Conservation (phyloP, 2,113 vertebrate genomes). For the Poeciliopsis retropinna region DNA sequence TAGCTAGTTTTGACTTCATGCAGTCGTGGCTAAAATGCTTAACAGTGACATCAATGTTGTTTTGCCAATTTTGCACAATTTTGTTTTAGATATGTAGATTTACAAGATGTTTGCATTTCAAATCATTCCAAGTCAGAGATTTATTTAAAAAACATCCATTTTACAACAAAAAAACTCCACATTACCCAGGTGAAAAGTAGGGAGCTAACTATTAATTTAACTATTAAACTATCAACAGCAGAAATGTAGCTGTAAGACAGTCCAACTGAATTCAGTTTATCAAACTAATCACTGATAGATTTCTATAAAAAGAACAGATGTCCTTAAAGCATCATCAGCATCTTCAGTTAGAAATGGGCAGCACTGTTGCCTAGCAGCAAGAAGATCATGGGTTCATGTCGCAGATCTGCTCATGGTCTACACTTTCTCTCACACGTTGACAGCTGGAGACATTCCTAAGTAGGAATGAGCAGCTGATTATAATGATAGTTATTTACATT, state of each 20-base stretch:
- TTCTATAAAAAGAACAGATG: neutral
- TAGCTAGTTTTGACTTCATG: neutral
- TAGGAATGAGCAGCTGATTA: neutral
- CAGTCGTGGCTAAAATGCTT: neutral
- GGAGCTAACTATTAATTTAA: too few species aligned
- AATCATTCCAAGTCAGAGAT: neutral
- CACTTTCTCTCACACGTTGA: neutral
- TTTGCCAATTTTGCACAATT: neutral
- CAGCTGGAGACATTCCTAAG: neutral
- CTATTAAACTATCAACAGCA: too few species aligned
- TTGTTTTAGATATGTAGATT: neutral
- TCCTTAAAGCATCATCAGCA: neutral
- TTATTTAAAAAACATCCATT: too few species aligned
- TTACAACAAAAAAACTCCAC: too few species aligned
- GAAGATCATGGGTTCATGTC: neutral
- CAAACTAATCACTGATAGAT: neutral
- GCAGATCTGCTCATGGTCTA: neutral
- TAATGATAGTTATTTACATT: too few species aligned
- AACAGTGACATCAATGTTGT: neutral
- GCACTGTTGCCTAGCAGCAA: neutral
- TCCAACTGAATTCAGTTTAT: neutral
- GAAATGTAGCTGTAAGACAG: too few species aligned
- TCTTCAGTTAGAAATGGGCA: neutral
- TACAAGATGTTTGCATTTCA: neutral
- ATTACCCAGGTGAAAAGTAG: too few species aligned